Base-by-base conservation (phyloP, 2,113 vertebrate species). In the Aegithalos caudatus region DNA sequence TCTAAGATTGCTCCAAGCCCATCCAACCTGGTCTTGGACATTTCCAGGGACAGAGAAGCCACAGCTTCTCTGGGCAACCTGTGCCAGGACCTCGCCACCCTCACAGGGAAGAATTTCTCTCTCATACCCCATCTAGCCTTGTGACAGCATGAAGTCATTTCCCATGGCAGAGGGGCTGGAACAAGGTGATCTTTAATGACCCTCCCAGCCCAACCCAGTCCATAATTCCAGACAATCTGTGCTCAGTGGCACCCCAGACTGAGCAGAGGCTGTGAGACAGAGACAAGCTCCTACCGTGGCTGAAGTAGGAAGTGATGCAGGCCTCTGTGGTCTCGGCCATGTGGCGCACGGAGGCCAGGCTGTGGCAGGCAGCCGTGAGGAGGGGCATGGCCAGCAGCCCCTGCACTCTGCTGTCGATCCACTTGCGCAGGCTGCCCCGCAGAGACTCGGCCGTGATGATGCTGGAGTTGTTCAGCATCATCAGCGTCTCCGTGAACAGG, bases 251-350 rank as follows among this genome's bases (percentile, higher is more conserved):
- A 33, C 2, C 23, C 33, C 19, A 28, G n/a, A 3, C 10, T 1
- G 14, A 23, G 0, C 35, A 9, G 35, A 9, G 23, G 5, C 38
- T 40, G 13, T 11, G 27, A 23, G 31, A 19, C 66, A 38, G 11
- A 4, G 37, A 28, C 12, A 12, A 15, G 19, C 9, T 19, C 91
- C 92, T 93, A 99, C 99, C 98, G 48, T 98, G 92, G 35, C 91
- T 98, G 96, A 99, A 99, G 98, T 99, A 99, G 8, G 99, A 98
- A 1, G 98, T 94, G 95, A 99, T 99, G 76, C 99, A 99, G 65
- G 99, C 99, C 94, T 99, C 99, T 0, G 99, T 99, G 4, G 98
- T 98, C 90, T 98, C 98, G 1, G 99, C 98, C 99, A 99, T 99
- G 95, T 99, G 99, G 29, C 98, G 98, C 57, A 99, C 99, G 0